phyloP scores from a whole-genome alignment of 2,113 vertebrate species.

The Calidris pugnax region DNA sequence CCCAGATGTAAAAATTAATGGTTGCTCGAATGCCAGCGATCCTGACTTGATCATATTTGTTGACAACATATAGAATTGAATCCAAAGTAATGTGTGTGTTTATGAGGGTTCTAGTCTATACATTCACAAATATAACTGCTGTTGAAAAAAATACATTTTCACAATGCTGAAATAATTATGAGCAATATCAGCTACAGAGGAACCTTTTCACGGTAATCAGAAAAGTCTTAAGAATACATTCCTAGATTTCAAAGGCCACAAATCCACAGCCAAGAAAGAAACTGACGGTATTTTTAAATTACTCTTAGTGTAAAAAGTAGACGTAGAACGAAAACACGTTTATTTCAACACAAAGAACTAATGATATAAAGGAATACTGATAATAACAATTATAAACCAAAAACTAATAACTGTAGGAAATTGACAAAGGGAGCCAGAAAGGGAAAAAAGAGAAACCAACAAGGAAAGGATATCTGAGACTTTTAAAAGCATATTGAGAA shows the following conservation, averaged over 20 bases:
- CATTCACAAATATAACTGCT: neutral
- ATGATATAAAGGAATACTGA: conserved; percentile 42
- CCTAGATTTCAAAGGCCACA: conserved; percentile 42
- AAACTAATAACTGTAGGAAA: conserved; percentile 25
- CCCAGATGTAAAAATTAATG: conserved; percentile 42
- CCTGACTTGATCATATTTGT: neutral
- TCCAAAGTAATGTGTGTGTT: neutral
- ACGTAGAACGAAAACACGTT: conserved; percentile 29
- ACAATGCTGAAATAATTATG: conserved; percentile 1
- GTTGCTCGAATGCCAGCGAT: neutral
- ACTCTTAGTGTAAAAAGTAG: conserved; percentile 17
- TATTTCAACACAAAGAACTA: conserved; percentile 52
- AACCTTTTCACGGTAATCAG: neutral
- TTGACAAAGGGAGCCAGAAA: conserved; percentile 23
- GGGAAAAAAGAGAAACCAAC: neutral
- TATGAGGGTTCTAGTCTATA: neutral
- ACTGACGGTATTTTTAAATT: conserved; percentile 12
- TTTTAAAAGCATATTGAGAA: conserved; percentile 37
- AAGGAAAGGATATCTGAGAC: conserved; percentile 5
- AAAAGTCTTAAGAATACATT: neutral
- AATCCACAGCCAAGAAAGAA: neutral
- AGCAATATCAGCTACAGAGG: conserved; percentile 35
- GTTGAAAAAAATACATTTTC: neutral
- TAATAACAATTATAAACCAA: conserved; percentile 48
- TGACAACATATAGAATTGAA: neutral